These are phyloP conservation scores for Brachypodius melanocephalos DNA, from an alignment of 2,113 vertebrate genomes.

Conservation along the genomic window DNA sequence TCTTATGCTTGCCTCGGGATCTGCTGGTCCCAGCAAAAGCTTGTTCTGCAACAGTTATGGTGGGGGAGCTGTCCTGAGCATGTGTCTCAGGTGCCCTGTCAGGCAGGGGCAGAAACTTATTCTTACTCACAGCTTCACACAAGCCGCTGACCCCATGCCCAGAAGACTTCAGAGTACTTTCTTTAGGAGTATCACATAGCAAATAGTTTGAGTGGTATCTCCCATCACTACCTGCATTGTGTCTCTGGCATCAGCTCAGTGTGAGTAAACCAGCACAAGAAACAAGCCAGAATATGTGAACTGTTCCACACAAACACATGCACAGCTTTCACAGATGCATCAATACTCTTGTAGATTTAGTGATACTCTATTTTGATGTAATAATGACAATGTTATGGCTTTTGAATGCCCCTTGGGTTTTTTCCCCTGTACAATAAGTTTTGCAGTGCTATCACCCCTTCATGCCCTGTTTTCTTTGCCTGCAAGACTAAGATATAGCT, in stretches of 20 bases:
- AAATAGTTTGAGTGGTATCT: background rate
- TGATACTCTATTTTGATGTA: background rate
- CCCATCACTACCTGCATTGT: background rate
- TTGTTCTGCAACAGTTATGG: background rate
- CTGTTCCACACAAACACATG: background rate
- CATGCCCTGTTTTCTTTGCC: background rate
- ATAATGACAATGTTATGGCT: background rate
- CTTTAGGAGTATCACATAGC: background rate
- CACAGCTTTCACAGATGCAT: background rate
- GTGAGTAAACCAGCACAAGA: background rate
- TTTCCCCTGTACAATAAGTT: background rate
- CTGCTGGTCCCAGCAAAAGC: background rate
- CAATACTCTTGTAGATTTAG: background rate
- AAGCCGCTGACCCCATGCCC: background rate
- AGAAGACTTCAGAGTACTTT: background rate
- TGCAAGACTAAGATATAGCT: slow-evolving; percentile 33
- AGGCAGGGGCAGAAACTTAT: background rate
- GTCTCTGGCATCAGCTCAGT: background rate
- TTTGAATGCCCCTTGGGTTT: background rate
- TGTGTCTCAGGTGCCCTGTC: background rate
- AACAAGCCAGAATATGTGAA: background rate
- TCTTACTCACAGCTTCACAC: background rate
- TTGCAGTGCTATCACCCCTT: background rate
- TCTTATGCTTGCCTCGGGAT: background rate
- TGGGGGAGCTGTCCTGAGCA: background rate